Conservation (phyloP, 2,888 invertebrate species). For the Drosophila kanekoi region DNA sequence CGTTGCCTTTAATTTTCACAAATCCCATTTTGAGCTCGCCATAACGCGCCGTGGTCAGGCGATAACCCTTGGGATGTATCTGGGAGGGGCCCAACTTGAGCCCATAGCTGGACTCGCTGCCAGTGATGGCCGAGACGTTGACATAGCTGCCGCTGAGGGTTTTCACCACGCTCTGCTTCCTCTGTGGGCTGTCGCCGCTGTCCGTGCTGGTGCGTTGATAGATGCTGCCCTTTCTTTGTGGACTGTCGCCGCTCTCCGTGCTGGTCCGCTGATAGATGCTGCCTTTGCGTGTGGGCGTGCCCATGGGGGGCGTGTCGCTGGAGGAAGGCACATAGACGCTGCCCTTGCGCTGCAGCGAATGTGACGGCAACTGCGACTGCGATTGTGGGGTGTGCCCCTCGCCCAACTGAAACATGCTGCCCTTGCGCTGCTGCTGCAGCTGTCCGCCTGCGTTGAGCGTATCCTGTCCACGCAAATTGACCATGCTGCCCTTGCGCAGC, state of each 20-base stretch:
- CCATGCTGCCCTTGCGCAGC: conserved; percentile 77
- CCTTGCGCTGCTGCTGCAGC: conserved; percentile 66
- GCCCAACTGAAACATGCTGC: conserved; percentile 73
- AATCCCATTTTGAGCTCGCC: conserved; percentile 95
- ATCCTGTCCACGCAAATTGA: conserved; percentile 66
- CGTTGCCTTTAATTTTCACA: conserved; percentile 95
- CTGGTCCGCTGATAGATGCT: conserved; percentile 67
- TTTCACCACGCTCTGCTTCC: conserved; percentile 77
- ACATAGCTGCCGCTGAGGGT: conserved; percentile 70
- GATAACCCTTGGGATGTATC: conserved; percentile 91
- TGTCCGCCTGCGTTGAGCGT: conserved; percentile 28
- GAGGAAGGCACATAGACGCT: conserved; percentile 64
- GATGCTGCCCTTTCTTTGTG: conserved; percentile 66
- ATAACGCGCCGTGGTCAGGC: conserved; percentile 88
- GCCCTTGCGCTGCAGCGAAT: conserved; percentile 63
- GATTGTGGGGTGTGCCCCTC: conserved; percentile 42
- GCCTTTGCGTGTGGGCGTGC: conserved; percentile 64
- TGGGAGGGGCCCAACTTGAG: conserved; percentile 92
- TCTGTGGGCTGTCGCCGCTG: conserved; percentile 53
- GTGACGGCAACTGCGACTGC: conserved; percentile 18
- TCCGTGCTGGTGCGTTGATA: conserved; percentile 41
- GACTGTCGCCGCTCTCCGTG: conserved; percentile 47
- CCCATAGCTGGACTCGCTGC: conserved; percentile 87
- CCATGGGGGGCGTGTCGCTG: conserved; percentile 54
- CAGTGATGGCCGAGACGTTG: conserved; percentile 65